Base-by-base conservation (phyloP, 2,113 vertebrate genomes). In the Mungos mungo region DNA sequence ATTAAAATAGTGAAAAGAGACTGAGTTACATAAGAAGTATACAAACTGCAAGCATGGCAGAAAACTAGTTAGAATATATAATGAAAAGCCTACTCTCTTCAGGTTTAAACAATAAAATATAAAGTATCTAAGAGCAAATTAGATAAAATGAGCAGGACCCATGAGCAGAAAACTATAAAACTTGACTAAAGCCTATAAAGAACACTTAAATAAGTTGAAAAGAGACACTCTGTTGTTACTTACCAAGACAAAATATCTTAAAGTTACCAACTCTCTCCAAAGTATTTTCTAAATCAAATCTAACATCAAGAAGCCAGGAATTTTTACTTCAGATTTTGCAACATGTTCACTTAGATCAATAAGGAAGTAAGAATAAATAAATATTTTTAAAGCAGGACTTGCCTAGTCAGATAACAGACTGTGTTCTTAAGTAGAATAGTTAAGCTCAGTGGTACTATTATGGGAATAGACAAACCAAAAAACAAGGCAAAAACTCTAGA, bases 21-120 rank as follows among this genome's bases (percentile, higher is more conserved):
- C 4, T 65, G 27, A 66, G 71, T 85, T 86, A 76, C 2, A 33
- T n/a, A 86, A 89, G 57, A 91, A 79, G 77, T 68, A 92, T 31
- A 79, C 35, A 89, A 74, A 93, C 83, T 52, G 3, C 23, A 90
- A 90, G 88, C 8, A 60, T 4, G 47, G 29, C 38, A 81, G 29
- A 85, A 91, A 96, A 38, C 13, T 82, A 86, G 23, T 88, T 82
- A 87, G 31, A 87, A 63, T 21, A 23, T 91, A 66, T 35, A 93
- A 82, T 83, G 29, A 23, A 83, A 95, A 77, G 38, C 21, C 82
- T 5, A 63, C 4, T 83, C 4, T 57, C 52, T 91, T 76, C 52
- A 93, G 31, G 91, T 79, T 96, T 93, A 88, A 47, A 93, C 31
- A 96, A 66, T 57, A 83, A 93, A 88, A 41, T 63, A 54, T 83